A percentile compares a stretch with the other conserved stretches of the same genome.
Conservation (phyloP, 2,797 vertebrate genomes). For the Argentina silus region DNA sequence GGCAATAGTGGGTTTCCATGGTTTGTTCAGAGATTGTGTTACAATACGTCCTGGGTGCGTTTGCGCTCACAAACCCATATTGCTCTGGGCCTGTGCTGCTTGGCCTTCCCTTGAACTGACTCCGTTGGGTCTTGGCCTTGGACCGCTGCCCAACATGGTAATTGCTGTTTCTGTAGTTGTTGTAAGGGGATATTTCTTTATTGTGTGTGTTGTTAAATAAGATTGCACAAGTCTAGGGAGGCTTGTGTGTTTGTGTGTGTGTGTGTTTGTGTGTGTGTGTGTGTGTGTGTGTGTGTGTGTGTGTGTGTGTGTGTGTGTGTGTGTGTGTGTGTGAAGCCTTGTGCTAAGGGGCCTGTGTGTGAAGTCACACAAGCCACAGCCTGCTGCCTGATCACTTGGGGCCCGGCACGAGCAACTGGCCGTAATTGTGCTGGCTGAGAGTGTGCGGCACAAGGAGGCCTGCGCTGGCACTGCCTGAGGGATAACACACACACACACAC, state of each 20-base stretch:
- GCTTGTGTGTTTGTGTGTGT: conserved; percentile 8
- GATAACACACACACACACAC: conserved; percentile 30
- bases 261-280: not conserved
- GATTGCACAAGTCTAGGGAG: conserved; percentile 6
- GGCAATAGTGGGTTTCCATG: not conserved
- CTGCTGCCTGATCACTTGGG: conserved; percentile 11
- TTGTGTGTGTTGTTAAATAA: conserved; percentile 49
- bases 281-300: conserved; percentile 15
- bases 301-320: conserved; percentile 12
- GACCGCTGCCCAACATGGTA: conserved; percentile 46
- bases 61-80: conserved; percentile 32
- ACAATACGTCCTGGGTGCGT: conserved; percentile 25
- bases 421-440: conserved; percentile 49
- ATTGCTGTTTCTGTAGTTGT: conserved; percentile 50
- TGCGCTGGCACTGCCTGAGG: conserved; percentile 31
- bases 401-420: conserved; percentile 35
- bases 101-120: conserved; percentile 48
- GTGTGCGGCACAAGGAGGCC: conserved; percentile 25
- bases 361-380: conserved; percentile 7
- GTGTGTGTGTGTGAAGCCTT: conserved; percentile 7
- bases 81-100: conserved; percentile 30
- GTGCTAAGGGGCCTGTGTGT: not conserved
- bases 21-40: conserved; percentile 30
- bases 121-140: conserved; percentile 34
- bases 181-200: conserved; percentile 22